Evolutionary conservation across 2,113 vertebrate genomes (phyloP).

Genomic region (Penelope pileata): DNA sequence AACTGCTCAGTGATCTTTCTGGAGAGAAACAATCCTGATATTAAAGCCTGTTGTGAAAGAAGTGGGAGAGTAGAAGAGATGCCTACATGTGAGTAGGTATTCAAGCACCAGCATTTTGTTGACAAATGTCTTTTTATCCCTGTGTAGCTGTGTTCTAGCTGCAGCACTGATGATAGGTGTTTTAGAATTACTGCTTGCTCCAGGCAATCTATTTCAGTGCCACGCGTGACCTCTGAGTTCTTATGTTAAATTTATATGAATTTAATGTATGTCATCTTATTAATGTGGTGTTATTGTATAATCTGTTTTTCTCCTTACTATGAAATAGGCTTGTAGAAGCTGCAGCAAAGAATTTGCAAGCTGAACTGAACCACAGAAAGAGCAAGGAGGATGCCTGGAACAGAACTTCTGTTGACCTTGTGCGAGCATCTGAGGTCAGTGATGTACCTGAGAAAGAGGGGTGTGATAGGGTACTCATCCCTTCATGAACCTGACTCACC

Average conservation of each 20-base stretch:
- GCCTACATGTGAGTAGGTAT: not conserved
- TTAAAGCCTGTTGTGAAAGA: not conserved
- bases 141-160: not conserved
- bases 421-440: conserved; percentile 91
- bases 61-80: not conserved
- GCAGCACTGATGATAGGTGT: not conserved
- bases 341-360: conserved; percentile 89
- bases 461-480: not conserved
- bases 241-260: not conserved
- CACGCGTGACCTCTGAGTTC: not conserved
- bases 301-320: not conserved
- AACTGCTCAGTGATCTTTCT: not conserved
- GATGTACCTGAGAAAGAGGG: not conserved
- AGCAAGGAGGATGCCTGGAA: conserved; percentile 96
- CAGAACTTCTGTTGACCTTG: conserved; percentile 90
- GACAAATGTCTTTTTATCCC: not conserved
- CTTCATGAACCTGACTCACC: not conserved
- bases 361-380: conserved; percentile 82
- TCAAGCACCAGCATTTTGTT: not conserved
- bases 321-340: conserved; percentile 85
- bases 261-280: not conserved
- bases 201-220: not conserved
- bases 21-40: not conserved
- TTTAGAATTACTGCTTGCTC: not conserved
- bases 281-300: not conserved